phyloP scores from a whole-genome alignment of 2,888 invertebrate genomes.

The Tipula confusa region DNA sequence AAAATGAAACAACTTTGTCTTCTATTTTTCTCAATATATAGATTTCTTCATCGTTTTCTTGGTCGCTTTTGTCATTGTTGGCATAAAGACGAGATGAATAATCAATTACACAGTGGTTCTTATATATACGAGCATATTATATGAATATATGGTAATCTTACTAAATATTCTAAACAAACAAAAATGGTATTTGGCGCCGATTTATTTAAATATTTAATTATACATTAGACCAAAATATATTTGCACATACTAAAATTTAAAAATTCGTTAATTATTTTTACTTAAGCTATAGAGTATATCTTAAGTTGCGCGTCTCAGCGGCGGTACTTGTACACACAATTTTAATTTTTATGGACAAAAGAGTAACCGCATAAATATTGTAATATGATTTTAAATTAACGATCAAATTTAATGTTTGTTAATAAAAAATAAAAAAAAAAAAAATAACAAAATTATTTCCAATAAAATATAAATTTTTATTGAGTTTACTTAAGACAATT shows the following conservation, averaged over 20 bases:
- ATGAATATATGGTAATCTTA: neutral
- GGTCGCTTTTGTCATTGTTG: neutral
- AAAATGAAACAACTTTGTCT: neutral
- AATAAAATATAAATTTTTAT: neutral
- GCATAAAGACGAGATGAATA: neutral
- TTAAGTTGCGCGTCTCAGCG: neutral
- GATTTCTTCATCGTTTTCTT: neutral
- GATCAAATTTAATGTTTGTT: constrained; percentile 15
- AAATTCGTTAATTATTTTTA: neutral
- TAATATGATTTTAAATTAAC: neutral
- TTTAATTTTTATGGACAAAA: neutral
- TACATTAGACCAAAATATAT: neutral
- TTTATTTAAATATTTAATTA: constrained; percentile 25
- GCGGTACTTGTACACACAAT: neutral
- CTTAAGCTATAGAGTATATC: neutral
- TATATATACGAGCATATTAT: too few species aligned
- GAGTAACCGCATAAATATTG: neutral
- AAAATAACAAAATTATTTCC: neutral
- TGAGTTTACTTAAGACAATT: neutral
- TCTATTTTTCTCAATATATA: neutral
- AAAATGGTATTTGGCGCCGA: neutral
- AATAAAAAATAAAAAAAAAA: neutral
- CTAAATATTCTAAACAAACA: neutral
- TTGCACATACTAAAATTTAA: neutral
- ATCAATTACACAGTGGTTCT: neutral